Percentiles rank a stretch among this genome's conserved stretches.
phyloP scores from a whole-genome alignment of 2,113 vertebrate genomes.

The Lipophrys pholis region DNA sequence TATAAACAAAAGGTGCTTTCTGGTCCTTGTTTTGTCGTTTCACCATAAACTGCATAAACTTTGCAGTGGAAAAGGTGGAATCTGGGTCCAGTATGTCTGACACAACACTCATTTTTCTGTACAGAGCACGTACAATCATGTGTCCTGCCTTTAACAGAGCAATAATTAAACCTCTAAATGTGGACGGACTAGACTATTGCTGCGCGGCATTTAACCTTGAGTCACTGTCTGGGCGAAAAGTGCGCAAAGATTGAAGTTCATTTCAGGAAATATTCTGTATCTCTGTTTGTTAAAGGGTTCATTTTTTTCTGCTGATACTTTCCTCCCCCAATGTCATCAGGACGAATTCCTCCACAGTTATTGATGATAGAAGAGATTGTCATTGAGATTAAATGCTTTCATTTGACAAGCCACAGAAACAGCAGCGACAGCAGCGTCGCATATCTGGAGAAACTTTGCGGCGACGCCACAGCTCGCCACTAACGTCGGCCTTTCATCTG shows the following conservation, averaged over 20 bases:
- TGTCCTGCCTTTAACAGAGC: slow-evolving; percentile 9
- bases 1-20: not conserved
- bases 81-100: slow-evolving; percentile 31
- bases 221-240: slow-evolving; percentile 32
- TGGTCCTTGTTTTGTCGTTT: not conserved
- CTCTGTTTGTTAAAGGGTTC: not conserved
- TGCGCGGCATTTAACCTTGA: slow-evolving; percentile 32
- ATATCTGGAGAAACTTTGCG: slow-evolving; percentile 30
- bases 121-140: slow-evolving; percentile 18
- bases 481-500: slow-evolving; percentile 59
- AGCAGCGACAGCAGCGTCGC: slow-evolving; percentile 29
- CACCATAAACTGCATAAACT: not conserved
- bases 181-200: slow-evolving; percentile 15
- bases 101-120: slow-evolving; percentile 17
- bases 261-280: not conserved
- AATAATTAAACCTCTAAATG: slow-evolving; percentile 3
- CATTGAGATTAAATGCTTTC: slow-evolving; percentile 50
- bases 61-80: not conserved
- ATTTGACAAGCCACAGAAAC: slow-evolving; percentile 42
- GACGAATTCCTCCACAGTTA: slow-evolving; percentile 15
- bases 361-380: slow-evolving; percentile 29
- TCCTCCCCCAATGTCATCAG: slow-evolving; percentile 25
- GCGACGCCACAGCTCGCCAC: slow-evolving; percentile 3
- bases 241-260: not conserved
- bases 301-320: not conserved